These are phyloP conservation scores for Meandrusa payeni DNA, from an alignment of 2,888 invertebrate genomes.

Conservation along the genomic window DNA sequence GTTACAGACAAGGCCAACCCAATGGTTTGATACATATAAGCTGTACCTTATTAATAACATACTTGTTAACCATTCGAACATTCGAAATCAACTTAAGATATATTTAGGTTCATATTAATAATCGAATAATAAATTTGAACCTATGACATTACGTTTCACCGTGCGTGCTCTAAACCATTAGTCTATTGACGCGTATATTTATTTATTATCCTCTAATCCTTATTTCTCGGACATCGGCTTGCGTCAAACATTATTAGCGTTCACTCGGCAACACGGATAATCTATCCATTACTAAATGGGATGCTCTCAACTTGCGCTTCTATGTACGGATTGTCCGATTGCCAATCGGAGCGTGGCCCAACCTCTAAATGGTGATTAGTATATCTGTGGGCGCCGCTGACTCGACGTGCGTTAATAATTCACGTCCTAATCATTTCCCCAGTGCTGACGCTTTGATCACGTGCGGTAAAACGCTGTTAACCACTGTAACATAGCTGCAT, in stretches of 20 bases:
- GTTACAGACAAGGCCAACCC: too few relatives aligned
- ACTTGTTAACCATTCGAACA: too few relatives aligned
- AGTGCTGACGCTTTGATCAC: neutral
- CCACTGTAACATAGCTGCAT: too few relatives aligned
- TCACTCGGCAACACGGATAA: neutral
- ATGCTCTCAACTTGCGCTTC: neutral
- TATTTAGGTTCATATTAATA: too few relatives aligned
- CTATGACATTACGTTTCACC: too few relatives aligned
- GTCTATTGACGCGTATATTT: too few relatives aligned
- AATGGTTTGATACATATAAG: too few relatives aligned
- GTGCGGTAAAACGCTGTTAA: neutral
- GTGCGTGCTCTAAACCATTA: too few relatives aligned
- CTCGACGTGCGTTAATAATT: constrained; percentile 2
- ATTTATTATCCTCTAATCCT: too few relatives aligned
- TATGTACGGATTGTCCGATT: neutral
- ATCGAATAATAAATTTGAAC: too few relatives aligned
- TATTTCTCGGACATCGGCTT: neutral
- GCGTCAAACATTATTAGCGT: neutral
- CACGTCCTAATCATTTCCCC: constrained; percentile 7
- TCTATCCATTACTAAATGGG: constrained; percentile 3
- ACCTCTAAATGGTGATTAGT: constrained; percentile 5
- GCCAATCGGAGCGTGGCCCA: neutral
- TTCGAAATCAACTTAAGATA: too few relatives aligned
- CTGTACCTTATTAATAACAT: too few relatives aligned
- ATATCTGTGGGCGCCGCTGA: neutral